Base-by-base conservation (phyloP, 1,140 invertebrate species). In the Aradophagus sp. region DNA sequence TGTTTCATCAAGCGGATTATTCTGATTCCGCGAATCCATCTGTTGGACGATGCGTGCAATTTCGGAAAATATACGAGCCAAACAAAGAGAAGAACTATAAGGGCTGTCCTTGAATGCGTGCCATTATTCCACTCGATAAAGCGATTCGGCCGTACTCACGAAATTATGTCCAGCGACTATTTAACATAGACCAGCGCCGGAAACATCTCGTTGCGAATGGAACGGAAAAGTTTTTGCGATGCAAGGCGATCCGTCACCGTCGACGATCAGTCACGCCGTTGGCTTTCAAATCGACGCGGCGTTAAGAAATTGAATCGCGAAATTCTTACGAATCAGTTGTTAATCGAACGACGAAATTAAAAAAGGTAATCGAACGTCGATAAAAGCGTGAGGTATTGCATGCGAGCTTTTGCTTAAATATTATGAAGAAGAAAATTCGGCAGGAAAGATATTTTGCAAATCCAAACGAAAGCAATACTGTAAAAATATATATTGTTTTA, bases 81-180 rank as follows among this genome's bases (percentile, higher is more conserved):
- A 71, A 55, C 39, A 75, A 73, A 55, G 62, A 62, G 73, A 74
- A 78, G 79, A 82, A 53, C 80, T 79, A 80, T 74, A 74, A 81
- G 79, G 68, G 67, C 59, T 66, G 63, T 45, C 69, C 55, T 75
- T 80, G 78, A 80, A 82, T 79, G 75, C 77, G 63, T 53, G 59
- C 74, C 80, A 83, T 83, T 84, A 84, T 84, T 83, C 82, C 82
- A 62, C 72, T 61, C 80, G 77, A 84, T 84, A 83, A 83, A 83
- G 77, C 81, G 77, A 84, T 84, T 81, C 35, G 58, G 17, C 65
- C 62, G 77, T 73, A 78, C 80, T 80, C 75, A 76, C 68, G 70
- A 56, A 81, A 80, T 80, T 81, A 82, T 80, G 76, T 80, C 77
- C 72, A 6, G 42, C 69, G 74, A 45, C 78, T 81, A 79, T 80